Conservation (phyloP, 2,888 invertebrate species). For the Syrphus vitripennis region DNA sequence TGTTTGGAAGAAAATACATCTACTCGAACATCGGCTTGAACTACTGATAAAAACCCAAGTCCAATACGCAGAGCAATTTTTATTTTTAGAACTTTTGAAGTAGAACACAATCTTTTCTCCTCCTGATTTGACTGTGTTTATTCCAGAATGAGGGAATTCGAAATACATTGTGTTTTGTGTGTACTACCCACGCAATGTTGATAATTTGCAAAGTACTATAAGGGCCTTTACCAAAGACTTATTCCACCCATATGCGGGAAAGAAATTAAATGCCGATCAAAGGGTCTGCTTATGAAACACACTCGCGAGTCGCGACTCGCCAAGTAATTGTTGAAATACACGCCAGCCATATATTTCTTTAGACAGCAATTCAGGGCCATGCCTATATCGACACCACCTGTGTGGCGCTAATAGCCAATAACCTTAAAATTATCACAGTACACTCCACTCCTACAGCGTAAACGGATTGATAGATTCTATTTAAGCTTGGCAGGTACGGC, state of each 20-base stretch:
- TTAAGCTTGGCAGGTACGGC: too few relatives aligned
- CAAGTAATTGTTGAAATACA: slow-evolving; percentile 38
- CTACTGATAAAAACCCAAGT: slow-evolving; percentile 55
- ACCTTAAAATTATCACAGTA: too few relatives aligned
- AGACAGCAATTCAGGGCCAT: not conserved
- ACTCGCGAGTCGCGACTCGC: slow-evolving; percentile 20
- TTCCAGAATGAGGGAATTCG: not conserved
- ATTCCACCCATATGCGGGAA: not conserved
- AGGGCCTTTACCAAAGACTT: not conserved
- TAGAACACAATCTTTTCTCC: slow-evolving; percentile 35
- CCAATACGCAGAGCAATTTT: slow-evolving; percentile 42
- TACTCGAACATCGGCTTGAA: not conserved
- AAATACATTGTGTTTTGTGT: slow-evolving; percentile 38
- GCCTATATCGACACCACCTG: not conserved
- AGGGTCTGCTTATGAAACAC: slow-evolving; percentile 45
- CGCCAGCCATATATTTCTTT: not conserved
- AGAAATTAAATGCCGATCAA: slow-evolving; percentile 37
- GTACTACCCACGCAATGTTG: slow-evolving; percentile 20
- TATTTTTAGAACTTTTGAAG: slow-evolving; percentile 56
- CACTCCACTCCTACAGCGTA: too few relatives aligned
- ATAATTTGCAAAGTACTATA: slow-evolving; percentile 27
- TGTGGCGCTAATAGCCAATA: not conserved
- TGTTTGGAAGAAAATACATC: not conserved
- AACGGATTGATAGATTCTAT: too few relatives aligned
- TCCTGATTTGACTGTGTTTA: not conserved